Conservation (phyloP, 2,797 vertebrate genomes). For the Lateolabrax maculatus region DNA sequence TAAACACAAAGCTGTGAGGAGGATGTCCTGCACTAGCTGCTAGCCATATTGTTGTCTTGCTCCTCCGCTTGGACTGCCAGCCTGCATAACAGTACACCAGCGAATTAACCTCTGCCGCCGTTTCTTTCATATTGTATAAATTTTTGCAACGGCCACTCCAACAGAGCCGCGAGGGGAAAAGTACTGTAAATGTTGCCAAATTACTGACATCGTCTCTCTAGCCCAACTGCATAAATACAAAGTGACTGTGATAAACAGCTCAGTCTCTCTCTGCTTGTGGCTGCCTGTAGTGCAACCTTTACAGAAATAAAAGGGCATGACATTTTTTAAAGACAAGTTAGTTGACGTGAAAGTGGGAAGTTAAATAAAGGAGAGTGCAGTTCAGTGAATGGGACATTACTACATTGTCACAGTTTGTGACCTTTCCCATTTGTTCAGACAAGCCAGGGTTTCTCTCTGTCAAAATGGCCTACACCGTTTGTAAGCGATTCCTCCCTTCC, state of each 20-base stretch:
- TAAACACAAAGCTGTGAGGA: slow-evolving; percentile 69
- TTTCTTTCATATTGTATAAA: slow-evolving; percentile 50
- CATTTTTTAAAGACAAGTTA: slow-evolving; percentile 66
- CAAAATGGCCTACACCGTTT: slow-evolving; percentile 63
- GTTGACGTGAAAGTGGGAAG: slow-evolving; percentile 55
- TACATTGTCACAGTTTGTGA: slow-evolving; percentile 73
- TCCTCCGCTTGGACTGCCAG: slow-evolving; percentile 66
- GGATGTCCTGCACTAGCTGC: slow-evolving; percentile 66
- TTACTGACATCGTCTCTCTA: slow-evolving; percentile 60
- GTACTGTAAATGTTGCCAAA: slow-evolving; percentile 63
- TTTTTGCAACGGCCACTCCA: slow-evolving; percentile 42
- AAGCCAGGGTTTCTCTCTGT: slow-evolving; percentile 67
- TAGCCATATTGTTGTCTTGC: slow-evolving; percentile 68
- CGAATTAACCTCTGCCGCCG: slow-evolving; percentile 71
- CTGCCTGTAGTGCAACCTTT: slow-evolving; percentile 70
- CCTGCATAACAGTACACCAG: slow-evolving; percentile 54
- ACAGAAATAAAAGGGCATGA: slow-evolving; percentile 71
- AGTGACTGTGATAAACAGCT: slow-evolving; percentile 66
- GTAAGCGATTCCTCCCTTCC: slow-evolving; percentile 71
- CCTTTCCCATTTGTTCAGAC: slow-evolving; percentile 77
- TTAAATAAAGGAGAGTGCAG: slow-evolving; percentile 69
- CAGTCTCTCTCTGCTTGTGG: slow-evolving; percentile 47
- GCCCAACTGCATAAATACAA: slow-evolving; percentile 46
- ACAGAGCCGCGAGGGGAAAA: slow-evolving; percentile 29
- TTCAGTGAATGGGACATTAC: slow-evolving; percentile 72